Evolutionary conservation across 2,113 vertebrate genomes (phyloP).

Genomic region (Siniperca chuatsi): DNA sequence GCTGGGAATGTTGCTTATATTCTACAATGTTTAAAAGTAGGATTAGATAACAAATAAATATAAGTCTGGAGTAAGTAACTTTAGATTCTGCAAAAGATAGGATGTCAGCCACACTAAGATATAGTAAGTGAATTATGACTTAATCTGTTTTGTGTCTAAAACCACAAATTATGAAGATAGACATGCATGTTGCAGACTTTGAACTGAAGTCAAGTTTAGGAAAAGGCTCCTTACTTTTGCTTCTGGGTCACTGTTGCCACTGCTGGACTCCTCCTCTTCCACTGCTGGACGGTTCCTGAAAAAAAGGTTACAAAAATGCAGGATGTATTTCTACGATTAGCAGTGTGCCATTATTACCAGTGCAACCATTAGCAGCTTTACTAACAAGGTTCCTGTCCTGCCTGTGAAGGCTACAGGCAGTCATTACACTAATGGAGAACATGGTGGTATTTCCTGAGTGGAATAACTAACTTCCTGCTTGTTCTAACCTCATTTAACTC

Average conservation of each 20-base stretch:
- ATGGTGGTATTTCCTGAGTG: conserved; percentile 62
- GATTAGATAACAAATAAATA: conserved; percentile 2
- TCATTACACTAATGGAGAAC: conserved; percentile 51
- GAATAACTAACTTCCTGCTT: conserved; percentile 57
- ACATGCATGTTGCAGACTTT: not conserved
- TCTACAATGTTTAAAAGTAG: not conserved
- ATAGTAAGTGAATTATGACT: not conserved
- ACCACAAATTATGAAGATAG: not conserved
- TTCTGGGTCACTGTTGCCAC: conserved; percentile 92
- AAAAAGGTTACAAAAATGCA: not conserved
- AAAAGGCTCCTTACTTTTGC: conserved; percentile 87
- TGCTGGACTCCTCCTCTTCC: conserved; percentile 92
- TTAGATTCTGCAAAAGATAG: not conserved
- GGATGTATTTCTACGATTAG: not conserved
- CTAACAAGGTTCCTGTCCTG: conserved; percentile 9
- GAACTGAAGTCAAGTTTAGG: not conserved
- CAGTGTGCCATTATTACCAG: not conserved
- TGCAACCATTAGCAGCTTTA: conserved; percentile 20
- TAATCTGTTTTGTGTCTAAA: not conserved
- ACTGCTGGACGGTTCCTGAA: conserved; percentile 89
- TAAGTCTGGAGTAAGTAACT: not conserved
- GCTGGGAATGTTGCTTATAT: conserved; percentile 10
- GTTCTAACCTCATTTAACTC: conserved; percentile 37
- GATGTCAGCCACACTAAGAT: not conserved
- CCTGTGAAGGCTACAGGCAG: conserved; percentile 26